These are phyloP conservation scores for Chirona hameri DNA, from an alignment of 2,888 invertebrate genomes.

Conservation along the genomic window DNA sequence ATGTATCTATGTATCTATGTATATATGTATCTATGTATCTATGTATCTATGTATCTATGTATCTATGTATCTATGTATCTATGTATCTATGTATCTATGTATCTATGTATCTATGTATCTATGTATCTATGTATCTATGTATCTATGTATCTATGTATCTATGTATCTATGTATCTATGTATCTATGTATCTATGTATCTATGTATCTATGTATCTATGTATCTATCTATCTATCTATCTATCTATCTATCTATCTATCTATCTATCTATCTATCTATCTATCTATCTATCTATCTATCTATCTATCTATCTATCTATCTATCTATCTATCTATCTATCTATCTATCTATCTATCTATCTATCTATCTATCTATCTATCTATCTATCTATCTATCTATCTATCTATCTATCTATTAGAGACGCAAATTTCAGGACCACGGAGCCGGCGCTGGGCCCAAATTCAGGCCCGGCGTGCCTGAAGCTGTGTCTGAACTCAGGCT, in stretches of 20 bases:
- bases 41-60: no score
- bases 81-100: no score
- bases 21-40: no score
- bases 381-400: constrained; percentile 25
- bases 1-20: no score
- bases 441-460: no score
- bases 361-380: constrained; percentile 22
- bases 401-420: constrained; percentile 25
- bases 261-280: constrained; percentile 25
- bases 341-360: constrained; percentile 25
- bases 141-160: constrained; percentile 22
- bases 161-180: constrained; percentile 12
- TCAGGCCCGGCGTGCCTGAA: no score
- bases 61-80: no score
- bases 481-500: no score
- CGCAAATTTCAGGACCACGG: no score
- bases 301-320: constrained; percentile 24
- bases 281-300: constrained; percentile 25
- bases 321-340: constrained; percentile 24
- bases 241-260: constrained; percentile 25
- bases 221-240: constrained; percentile 25
- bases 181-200: constrained; percentile 22
- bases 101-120: no score
- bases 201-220: constrained; percentile 12
- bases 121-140: constrained; percentile 14